Percentiles rank a stretch among this genome's conserved stretches.
Conservation (phyloP, 1,140 invertebrate species). For the Sitophilus oryzae region DNA sequence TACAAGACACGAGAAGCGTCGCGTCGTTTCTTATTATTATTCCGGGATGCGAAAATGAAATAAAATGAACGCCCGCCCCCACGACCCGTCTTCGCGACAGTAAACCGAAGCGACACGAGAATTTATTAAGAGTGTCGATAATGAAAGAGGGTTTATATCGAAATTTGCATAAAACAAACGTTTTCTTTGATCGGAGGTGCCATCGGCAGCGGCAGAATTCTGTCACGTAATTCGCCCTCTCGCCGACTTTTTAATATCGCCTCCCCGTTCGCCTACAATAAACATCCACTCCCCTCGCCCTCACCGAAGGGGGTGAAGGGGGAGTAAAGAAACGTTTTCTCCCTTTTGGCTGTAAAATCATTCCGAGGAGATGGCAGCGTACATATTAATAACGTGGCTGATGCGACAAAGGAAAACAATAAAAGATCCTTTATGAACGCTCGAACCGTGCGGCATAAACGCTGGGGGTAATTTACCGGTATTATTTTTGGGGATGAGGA, state of each 20-base stretch:
- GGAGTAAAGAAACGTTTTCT: no score
- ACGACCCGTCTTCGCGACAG: no score
- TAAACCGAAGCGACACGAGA: background rate
- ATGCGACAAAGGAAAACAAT: slow-evolving; percentile 22
- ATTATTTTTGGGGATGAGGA: no score
- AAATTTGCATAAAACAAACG: slow-evolving; percentile 26
- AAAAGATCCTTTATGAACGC: slow-evolving; percentile 20
- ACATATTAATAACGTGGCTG: slow-evolving; percentile 26
- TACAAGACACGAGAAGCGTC: no score
- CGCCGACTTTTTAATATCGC: slow-evolving; percentile 22
- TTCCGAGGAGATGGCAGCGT: slow-evolving; percentile 19
- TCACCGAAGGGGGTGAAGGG: no score
- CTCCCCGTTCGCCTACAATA: slow-evolving; percentile 16
- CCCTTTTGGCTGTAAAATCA: slow-evolving; percentile 20
- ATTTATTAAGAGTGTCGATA: slow-evolving; percentile 9
- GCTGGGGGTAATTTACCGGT: no score
- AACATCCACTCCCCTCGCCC: slow-evolving; percentile 24
- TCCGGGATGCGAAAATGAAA: no score
- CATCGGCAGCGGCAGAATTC: slow-evolving; percentile 18
- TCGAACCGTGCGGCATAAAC: no score
- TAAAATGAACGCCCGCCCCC: no score
- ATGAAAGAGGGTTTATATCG: slow-evolving; percentile 18
- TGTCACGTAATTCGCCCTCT: slow-evolving; percentile 23
- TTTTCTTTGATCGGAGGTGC: slow-evolving; percentile 24
- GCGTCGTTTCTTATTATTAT: no score